Evolutionary conservation across 1,140 invertebrate species (phyloP), one percentile per base, ranked within the genome.

Genomic region (Meloidogyne floridensis): DNA sequence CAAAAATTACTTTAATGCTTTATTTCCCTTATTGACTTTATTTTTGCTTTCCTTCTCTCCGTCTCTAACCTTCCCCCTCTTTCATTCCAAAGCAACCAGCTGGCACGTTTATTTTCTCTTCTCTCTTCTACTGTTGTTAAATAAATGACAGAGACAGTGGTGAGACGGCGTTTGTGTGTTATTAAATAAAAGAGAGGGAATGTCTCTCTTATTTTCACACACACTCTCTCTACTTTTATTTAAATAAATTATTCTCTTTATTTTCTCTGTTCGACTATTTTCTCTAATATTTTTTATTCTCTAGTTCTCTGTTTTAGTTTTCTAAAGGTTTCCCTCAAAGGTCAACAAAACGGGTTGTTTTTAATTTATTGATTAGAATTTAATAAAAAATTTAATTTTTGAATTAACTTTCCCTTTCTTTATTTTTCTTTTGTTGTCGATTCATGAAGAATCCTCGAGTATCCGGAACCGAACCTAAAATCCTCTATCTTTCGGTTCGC

Each of bases 1-100:
- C 2, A 59, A 59, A 15, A 59, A 59, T 59, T 59, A 59, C 32
- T 15, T 59, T 15, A 3, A 15, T 15, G 4, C 13, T 59, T 59
- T 59, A 15, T 18, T n/a, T 18, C 59, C n/a, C 7, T 18, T 65
- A n/a, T 65, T 65, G 59, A 65, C 59, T n/a, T 65, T 65, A 59
- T 65, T 65, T 65, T 59, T 65, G 15, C 59, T 65, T 65, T n/a
- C 59, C 59, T 65, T 65, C 59, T 7, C 59, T 65, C 59, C 59
- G 59, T 65, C 59, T 65, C 59, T 65, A 65, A 65, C 59, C 3
- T 65, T 65, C n/a, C 15, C 59, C 7, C 8, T 3, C 11, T 15
- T 65, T 18, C n/a, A n/a, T 65, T 8, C 13, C 11, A 59, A 15
- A 65, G 59, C 6, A 18, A 65, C 15, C 15, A 65, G 59, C 56